These are phyloP conservation scores for Tolypeutes matacus DNA, from an alignment of 2,797 vertebrate genomes.

Conservation along the genomic window DNA sequence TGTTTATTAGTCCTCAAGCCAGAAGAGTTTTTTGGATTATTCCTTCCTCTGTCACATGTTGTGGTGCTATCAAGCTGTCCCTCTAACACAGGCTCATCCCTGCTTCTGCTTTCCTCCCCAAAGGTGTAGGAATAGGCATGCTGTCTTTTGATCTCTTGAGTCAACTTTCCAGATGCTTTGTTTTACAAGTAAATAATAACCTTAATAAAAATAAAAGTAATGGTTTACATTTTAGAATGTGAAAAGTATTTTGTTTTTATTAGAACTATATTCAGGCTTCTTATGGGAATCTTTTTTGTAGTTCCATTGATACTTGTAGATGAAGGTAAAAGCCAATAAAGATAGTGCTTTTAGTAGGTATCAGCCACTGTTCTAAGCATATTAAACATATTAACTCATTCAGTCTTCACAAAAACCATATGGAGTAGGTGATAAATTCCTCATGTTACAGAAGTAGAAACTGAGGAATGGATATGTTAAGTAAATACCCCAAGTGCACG, in stretches of 20 bases:
- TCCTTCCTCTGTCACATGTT: background rate
- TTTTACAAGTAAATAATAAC: background rate
- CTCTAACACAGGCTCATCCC: background rate
- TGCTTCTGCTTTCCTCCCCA: background rate
- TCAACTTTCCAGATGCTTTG: background rate
- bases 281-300: background rate
- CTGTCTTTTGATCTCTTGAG: background rate
- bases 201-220: background rate
- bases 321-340: background rate
- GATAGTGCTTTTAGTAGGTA: background rate
- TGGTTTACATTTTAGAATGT: background rate
- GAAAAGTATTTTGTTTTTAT: constrained; percentile 23
- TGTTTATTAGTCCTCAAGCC: background rate
- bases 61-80: background rate
- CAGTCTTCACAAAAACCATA: background rate
- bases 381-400: background rate
- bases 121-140: background rate
- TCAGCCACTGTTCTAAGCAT: background rate
- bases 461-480: background rate
- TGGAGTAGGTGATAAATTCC: background rate
- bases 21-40: background rate
- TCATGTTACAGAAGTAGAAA: background rate
- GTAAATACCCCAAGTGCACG: background rate
- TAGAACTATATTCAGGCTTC: background rate
- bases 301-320: background rate